Conservation (phyloP, 2,888 invertebrate species). For the Malthinus seriepunctatus region DNA sequence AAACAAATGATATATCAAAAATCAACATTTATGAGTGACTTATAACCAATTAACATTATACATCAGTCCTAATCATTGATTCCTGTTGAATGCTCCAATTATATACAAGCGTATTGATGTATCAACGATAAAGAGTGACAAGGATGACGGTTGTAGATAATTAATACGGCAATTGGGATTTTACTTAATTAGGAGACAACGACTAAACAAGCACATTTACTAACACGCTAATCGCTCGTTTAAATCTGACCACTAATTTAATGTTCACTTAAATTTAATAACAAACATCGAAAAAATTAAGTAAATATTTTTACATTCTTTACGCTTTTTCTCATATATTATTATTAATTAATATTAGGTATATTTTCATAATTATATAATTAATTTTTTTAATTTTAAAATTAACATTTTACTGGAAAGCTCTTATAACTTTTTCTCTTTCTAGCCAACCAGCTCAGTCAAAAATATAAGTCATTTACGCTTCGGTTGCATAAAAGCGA, state of each 20-base stretch:
- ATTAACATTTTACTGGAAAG: too few relatives aligned
- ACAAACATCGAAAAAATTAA: background rate
- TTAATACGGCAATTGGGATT: conserved; percentile 46
- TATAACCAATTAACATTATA: conserved; percentile 37
- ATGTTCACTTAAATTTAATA: conserved; percentile 29
- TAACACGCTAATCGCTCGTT: conserved; percentile 33
- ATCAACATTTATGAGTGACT: conserved; percentile 31
- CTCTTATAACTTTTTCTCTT: too few relatives aligned
- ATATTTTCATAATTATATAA: too few relatives aligned
- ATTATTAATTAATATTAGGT: too few relatives aligned
- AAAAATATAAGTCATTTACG: too few relatives aligned
- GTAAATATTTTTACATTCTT: conserved; percentile 16
- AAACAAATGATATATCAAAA: conserved; percentile 28
- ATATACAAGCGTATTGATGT: conserved; percentile 36
- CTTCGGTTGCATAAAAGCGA: too few relatives aligned
- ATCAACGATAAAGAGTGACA: conserved; percentile 30
- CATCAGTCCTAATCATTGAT: conserved; percentile 31
- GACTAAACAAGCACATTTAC: conserved; percentile 42
- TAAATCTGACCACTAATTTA: conserved; percentile 35
- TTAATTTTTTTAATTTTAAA: too few relatives aligned
- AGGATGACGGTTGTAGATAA: conserved; percentile 37
- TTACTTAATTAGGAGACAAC: conserved; percentile 46
- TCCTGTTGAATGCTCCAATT: conserved; percentile 38
- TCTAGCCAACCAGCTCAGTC: too few relatives aligned
- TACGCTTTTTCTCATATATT: too few relatives aligned